A percentile compares a stretch with the other conserved stretches of the same genome.
Conservation (phyloP, 2,888 invertebrate genomes). For the Ganaspis brasiliensis region DNA sequence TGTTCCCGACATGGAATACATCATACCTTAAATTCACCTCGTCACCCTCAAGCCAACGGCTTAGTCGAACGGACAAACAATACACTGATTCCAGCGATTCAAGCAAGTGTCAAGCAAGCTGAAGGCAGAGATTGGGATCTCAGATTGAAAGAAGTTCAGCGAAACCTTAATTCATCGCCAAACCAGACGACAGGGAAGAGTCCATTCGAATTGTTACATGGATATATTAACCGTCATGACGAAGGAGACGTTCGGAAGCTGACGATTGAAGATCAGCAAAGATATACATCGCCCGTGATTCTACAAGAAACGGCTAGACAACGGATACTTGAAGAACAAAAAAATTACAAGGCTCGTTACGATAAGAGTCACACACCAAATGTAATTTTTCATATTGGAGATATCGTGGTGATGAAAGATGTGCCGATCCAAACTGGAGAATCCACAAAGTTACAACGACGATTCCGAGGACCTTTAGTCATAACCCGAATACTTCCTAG, state of each 20-base stretch:
- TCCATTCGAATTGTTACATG: background rate
- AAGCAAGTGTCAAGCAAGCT: background rate
- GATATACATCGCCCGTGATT: background rate
- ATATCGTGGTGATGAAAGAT: constrained; percentile 44
- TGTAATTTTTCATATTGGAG: background rate
- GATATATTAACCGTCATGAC: background rate
- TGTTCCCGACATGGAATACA: background rate
- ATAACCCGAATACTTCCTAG: background rate
- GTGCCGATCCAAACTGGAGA: constrained; percentile 47
- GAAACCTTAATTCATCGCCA: background rate
- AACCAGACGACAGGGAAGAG: background rate
- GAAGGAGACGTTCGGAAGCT: background rate
- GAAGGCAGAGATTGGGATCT: background rate
- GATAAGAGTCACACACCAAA: constrained; percentile 14
- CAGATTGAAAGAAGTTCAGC: background rate
- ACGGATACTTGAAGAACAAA: background rate
- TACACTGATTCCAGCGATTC: background rate
- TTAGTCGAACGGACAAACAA: background rate
- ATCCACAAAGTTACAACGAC: constrained; percentile 46
- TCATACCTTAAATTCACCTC: constrained; percentile 47
- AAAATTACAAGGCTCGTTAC: background rate
- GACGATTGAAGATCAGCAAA: background rate
- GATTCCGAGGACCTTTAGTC: background rate
- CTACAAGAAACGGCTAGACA: background rate
- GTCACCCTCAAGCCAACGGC: constrained; percentile 55